phyloP scores from a whole-genome alignment of 1,140 invertebrate species.

The Zaprionus camerounensis region DNA sequence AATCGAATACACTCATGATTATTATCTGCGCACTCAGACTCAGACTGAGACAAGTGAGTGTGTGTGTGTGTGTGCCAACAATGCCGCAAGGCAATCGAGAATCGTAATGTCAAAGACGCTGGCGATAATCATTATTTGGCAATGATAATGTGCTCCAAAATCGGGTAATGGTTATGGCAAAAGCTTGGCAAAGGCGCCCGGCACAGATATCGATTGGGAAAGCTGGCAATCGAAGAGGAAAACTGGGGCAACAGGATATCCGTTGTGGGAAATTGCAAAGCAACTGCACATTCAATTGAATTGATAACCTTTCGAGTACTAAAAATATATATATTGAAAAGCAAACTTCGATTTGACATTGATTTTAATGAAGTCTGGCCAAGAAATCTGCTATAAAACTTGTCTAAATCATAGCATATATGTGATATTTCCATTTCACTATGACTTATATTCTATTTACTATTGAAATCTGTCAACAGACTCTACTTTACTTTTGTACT shows the following conservation, averaged over 20 bases:
- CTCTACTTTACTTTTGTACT: too few species aligned
- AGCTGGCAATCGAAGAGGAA: too few species aligned
- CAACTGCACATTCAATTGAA: neutral
- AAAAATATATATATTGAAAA: neutral
- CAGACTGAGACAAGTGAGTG: neutral
- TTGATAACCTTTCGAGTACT: neutral
- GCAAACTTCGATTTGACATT: neutral
- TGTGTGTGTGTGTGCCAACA: slow-evolving; percentile 33
- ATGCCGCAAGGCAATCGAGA: slow-evolving; percentile 33
- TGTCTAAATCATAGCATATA: neutral
- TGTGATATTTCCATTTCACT: too few species aligned
- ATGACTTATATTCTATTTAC: too few species aligned
- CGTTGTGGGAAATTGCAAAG: neutral
- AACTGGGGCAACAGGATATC: slow-evolving; percentile 20
- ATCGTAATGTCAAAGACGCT: slow-evolving; percentile 20
- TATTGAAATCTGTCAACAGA: too few species aligned
- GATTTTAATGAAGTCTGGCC: neutral
- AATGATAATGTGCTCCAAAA: slow-evolving; percentile 37
- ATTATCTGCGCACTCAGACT: neutral
- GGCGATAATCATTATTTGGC: slow-evolving; percentile 52
- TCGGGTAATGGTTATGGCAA: slow-evolving; percentile 14
- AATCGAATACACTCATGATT: slow-evolving; percentile 48
- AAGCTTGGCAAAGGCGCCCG: neutral
- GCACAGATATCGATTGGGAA: slow-evolving; percentile 18
- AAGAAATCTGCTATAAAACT: neutral